Evolutionary conservation across 2,797 vertebrate genomes (phyloP).

Genomic region (Caiman crocodilus): DNA sequence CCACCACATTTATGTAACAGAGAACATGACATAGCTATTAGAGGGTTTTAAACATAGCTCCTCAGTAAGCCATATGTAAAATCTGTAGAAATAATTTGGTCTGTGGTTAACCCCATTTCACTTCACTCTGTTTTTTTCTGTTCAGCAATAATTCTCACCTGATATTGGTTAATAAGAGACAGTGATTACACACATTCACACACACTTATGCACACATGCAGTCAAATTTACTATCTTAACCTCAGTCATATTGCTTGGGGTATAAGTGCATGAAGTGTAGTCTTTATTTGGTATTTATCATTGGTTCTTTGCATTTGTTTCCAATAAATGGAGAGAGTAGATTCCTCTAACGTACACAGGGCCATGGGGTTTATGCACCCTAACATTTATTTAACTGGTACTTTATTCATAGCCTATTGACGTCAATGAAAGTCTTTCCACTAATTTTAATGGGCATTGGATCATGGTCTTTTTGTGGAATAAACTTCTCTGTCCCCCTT

Average conservation of each 20-base stretch:
- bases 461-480: background rate
- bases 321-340: conserved; percentile 39
- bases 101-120: conserved; percentile 20
- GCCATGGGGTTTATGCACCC: conserved; percentile 4
- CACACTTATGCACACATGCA: background rate
- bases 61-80: conserved; percentile 70
- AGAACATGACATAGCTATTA: conserved; percentile 60
- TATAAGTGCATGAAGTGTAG: background rate
- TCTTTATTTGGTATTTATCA: conserved; percentile 39
- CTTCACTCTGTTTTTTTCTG: conserved; percentile 28
- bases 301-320: conserved; percentile 35
- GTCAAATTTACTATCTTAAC: background rate
- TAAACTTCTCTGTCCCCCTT: background rate
- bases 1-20: conserved; percentile 60
- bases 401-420: background rate
- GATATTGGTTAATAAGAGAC: background rate
- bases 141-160: conserved; percentile 53
- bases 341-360: conserved; percentile 45
- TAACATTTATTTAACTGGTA: background rate
- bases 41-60: conserved; percentile 65
- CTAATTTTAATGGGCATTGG: conserved; percentile 11
- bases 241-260: background rate
- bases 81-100: conserved; percentile 59
- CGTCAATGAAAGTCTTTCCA: background rate
- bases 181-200: background rate